phyloP scores from a whole-genome alignment of 2,113 vertebrate genomes.

The Empidonax traillii region DNA sequence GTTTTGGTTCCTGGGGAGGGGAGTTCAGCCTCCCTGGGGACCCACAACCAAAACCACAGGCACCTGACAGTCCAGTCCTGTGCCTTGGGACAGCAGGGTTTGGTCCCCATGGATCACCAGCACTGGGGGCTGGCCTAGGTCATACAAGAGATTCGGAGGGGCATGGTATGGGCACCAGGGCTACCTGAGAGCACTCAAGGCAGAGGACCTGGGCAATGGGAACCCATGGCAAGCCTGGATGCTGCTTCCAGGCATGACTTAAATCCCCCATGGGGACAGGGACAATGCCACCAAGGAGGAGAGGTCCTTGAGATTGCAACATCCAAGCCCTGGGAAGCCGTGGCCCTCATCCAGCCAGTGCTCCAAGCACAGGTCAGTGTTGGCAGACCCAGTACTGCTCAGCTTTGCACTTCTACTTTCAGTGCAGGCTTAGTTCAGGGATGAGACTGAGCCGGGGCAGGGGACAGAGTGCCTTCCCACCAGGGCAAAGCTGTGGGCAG shows the following conservation, averaged over 20 bases:
- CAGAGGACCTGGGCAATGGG: accelerated
- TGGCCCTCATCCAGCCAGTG: neutral
- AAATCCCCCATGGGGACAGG: accelerated
- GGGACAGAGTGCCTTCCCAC: neutral
- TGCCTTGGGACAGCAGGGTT: neutral
- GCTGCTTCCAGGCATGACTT: accelerated
- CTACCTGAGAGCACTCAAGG: neutral
- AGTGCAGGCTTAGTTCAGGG: accelerated
- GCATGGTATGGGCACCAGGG: accelerated
- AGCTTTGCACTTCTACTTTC: accelerated
- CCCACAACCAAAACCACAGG: neutral
- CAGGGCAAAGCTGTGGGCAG: neutral
- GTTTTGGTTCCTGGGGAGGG: slow-evolving; percentile 38
- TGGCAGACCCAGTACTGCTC: neutral
- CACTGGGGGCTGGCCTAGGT: neutral
- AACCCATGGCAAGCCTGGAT: neutral
- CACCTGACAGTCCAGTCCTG: neutral
- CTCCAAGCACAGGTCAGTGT: accelerated
- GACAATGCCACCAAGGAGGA: neutral
- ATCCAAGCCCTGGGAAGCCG: neutral
- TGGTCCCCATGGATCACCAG: neutral
- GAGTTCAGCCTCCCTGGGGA: neutral
- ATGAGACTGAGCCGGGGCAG: neutral
- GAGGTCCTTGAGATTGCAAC: neutral
- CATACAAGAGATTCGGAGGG: accelerated